Evolutionary conservation across 2,797 vertebrate species (phyloP).

Genomic region (Alcedo quadribrachys): DNA sequence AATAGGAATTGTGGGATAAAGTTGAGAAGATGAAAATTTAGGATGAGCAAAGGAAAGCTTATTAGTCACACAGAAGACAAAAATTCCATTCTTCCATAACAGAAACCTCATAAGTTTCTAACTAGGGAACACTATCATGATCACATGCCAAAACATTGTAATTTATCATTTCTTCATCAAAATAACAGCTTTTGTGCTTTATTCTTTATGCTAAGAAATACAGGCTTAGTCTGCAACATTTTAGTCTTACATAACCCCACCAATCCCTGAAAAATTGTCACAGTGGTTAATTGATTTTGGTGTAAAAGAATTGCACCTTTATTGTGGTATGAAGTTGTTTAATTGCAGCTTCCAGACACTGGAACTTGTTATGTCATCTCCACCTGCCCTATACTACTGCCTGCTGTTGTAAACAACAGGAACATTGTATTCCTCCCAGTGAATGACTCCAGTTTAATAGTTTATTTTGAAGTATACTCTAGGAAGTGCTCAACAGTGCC

Average conservation of each 20-base stretch:
- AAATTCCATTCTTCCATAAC: not conserved
- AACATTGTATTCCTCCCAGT: not conserved
- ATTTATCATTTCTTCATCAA: not conserved
- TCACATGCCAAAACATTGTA: not conserved
- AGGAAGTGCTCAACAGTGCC: not conserved
- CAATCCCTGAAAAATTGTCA: not conserved
- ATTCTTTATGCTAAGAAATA: not conserved
- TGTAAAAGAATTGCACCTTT: not conserved
- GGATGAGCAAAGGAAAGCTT: not conserved
- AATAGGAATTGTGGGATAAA: not conserved
- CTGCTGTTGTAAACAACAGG: not conserved
- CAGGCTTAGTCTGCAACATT: not conserved
- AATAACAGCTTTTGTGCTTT: not conserved
- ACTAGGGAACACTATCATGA: not conserved
- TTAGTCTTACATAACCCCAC: not conserved
- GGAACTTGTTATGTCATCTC: not conserved
- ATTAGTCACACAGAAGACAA: not conserved
- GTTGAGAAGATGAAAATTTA: not conserved
- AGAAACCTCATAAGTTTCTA: not conserved
- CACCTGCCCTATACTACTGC: not conserved
- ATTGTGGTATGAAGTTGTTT: not conserved
- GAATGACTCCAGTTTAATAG: not conserved
- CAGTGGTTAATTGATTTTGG: accelerated
- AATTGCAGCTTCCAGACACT: not conserved
- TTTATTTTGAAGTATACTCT: not conserved